Percentiles rank a stretch among this genome's conserved stretches.
phyloP scores from a whole-genome alignment of 2,797 vertebrate genomes.

The Cottoperca gobio region DNA sequence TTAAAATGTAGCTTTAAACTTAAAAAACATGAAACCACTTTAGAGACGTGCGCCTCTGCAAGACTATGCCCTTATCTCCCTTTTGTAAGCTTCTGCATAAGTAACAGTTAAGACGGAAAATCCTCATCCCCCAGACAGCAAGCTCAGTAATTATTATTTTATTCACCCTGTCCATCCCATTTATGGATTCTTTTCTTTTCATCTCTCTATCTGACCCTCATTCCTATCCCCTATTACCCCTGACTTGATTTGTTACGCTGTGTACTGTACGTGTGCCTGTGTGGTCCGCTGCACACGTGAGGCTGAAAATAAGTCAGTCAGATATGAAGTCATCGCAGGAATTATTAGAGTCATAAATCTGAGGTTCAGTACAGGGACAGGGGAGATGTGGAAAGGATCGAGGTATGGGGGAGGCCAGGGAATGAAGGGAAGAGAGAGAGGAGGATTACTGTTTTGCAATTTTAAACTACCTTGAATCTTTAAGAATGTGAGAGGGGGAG shows the following conservation, averaged over 20 bases:
- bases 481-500: constrained; percentile 11
- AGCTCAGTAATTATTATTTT: constrained; percentile 54
- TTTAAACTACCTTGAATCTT: constrained; percentile 22
- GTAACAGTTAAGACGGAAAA: constrained; percentile 61
- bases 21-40: constrained; percentile 20
- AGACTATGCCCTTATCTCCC: constrained; percentile 36
- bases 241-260: constrained; percentile 51
- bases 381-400: constrained; percentile 13
- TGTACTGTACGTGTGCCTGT: constrained; percentile 28
- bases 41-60: constrained; percentile 11
- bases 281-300: constrained; percentile 46
- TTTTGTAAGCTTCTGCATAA: constrained; percentile 40
- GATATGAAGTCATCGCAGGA: constrained; percentile 70
- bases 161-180: constrained; percentile 62
- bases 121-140: constrained; percentile 37
- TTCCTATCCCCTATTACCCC: constrained; percentile 9
- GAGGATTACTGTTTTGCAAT: constrained; percentile 20
- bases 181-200: constrained; percentile 68
- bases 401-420: background rate
- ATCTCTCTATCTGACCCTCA: constrained; percentile 41
- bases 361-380: constrained; percentile 38
- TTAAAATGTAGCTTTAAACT: background rate
- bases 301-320: constrained; percentile 66
- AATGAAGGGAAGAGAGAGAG: constrained; percentile 5
- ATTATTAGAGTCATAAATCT: constrained; percentile 74